Conservation (phyloP, 2,797 vertebrate genomes). For the Epinephelus awoara region DNA sequence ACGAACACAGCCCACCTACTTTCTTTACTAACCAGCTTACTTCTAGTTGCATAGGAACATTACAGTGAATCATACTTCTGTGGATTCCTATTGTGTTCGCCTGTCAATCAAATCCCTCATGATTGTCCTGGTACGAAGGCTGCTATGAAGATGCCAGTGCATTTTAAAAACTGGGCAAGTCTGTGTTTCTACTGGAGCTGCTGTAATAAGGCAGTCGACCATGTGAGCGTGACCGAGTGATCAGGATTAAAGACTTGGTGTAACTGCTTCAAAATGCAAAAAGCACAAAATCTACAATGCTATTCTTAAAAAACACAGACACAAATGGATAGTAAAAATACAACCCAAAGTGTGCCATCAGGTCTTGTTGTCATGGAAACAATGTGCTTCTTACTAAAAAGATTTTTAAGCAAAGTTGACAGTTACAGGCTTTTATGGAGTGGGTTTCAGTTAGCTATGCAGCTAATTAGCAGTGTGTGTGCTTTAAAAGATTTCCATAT, state of each 20-base stretch:
- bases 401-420: slow-evolving; percentile 48
- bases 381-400: slow-evolving; percentile 35
- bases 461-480: slow-evolving; percentile 43
- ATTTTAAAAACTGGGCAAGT: slow-evolving; percentile 9
- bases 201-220: neutral
- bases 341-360: slow-evolving; percentile 50
- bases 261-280: slow-evolving; percentile 8
- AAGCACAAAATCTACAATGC: slow-evolving; percentile 14
- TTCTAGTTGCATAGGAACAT: slow-evolving; percentile 51
- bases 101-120: slow-evolving; percentile 61
- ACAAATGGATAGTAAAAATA: slow-evolving; percentile 44
- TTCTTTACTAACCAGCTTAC: slow-evolving; percentile 54
- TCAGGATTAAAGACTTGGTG: slow-evolving; percentile 8
- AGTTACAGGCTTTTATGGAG: slow-evolving; percentile 27
- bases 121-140: slow-evolving; percentile 35
- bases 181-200: neutral
- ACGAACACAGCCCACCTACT: slow-evolving; percentile 67
- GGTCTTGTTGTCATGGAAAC: slow-evolving; percentile 75
- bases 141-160: slow-evolving; percentile 15
- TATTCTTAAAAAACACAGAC: slow-evolving; percentile 32
- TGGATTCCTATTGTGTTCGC: slow-evolving; percentile 55
- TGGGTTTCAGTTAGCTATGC: slow-evolving; percentile 35
- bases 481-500: slow-evolving; percentile 39
- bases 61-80: slow-evolving; percentile 66
- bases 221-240: neutral